phyloP scores from a whole-genome alignment of 2,113 vertebrate genomes.

The Chaetops frenatus region DNA sequence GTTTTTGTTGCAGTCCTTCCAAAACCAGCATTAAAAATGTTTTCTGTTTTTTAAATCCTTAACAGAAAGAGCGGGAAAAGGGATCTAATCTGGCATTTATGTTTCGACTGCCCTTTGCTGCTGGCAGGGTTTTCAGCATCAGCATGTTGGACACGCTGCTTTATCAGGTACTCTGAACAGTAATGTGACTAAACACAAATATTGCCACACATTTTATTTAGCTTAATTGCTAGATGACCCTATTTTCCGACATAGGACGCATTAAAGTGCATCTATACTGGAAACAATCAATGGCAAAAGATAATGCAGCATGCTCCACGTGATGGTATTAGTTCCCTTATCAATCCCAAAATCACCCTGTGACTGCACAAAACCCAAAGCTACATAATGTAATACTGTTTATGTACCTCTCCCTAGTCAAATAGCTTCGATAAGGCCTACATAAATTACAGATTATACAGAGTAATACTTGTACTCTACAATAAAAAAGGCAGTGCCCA shows the following conservation, averaged over 20 bases:
- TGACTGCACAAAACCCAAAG: background rate
- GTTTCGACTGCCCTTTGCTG: constrained; percentile 86
- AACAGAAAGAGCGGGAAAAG: constrained; percentile 84
- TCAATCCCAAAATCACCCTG: background rate
- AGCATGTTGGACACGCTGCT: constrained; percentile 86
- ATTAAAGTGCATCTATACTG: background rate
- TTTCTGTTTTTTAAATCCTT: background rate
- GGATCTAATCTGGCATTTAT: constrained; percentile 87
- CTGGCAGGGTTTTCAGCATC: constrained; percentile 85
- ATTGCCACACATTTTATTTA: background rate
- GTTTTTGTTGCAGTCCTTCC: background rate
- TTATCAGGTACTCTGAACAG: constrained; percentile 75
- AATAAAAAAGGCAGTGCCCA: background rate
- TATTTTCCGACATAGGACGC: background rate
- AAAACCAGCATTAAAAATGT: background rate
- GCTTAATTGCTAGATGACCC: background rate
- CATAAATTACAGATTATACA: background rate
- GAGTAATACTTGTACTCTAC: background rate
- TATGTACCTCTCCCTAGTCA: background rate
- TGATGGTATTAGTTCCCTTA: background rate
- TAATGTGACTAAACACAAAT: background rate
- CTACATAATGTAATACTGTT: background rate
- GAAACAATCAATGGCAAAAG: background rate
- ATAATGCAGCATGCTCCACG: fast-evolving
- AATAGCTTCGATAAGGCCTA: background rate